Evolutionary conservation across 2,113 vertebrate species (phyloP), one percentile per base, ranked within the genome.

Genomic region (Nesoenas mayeri): DNA sequence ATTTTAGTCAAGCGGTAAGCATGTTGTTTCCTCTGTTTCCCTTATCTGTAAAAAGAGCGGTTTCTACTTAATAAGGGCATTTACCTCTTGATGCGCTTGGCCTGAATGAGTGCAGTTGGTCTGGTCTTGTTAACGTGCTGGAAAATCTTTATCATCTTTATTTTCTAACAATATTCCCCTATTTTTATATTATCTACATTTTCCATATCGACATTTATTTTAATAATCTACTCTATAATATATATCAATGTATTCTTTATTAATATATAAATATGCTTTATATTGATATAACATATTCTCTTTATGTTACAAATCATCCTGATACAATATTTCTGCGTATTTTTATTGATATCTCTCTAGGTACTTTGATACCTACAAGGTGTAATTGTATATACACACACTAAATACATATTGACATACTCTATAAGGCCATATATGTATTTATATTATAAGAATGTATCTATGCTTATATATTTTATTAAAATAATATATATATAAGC

Each of bases 11-110:
- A 67, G 36, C 58, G 65, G 40, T n/a, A 62, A 79, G 19, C 54
- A 28, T 93, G 92, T 95, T 88, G 79, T 91, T 96, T 96, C 89
- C 91, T 96, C 66, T 77, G 2, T 62, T 88, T 54, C 62, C 56
- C 51, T n/a, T 29, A 69, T 73, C 71, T 56, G 47, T 62, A 88
- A 88, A 96, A 94, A 65, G 15, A 88, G 36, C 14, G 20, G 58
- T 86, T 89, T 85, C 72, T 65, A 89, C 79, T 85, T 57, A 61
- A 73, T 65, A 92, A 83, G 56, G 54, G n/a, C 60, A 73, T 95
- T 90, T 82, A 91, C 58, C 58, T 72, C 72, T 83, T 57, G 2
- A 32, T 83, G 82, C 42, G 88, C 88, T 88, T 90, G 75, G 81
- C 58, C 74, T 36, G 38, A 85, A 56, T 1, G 2, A 11, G 5